phyloP scores from a whole-genome alignment of 2,888 invertebrate species.

The Macrosiphum euphorbiae region DNA sequence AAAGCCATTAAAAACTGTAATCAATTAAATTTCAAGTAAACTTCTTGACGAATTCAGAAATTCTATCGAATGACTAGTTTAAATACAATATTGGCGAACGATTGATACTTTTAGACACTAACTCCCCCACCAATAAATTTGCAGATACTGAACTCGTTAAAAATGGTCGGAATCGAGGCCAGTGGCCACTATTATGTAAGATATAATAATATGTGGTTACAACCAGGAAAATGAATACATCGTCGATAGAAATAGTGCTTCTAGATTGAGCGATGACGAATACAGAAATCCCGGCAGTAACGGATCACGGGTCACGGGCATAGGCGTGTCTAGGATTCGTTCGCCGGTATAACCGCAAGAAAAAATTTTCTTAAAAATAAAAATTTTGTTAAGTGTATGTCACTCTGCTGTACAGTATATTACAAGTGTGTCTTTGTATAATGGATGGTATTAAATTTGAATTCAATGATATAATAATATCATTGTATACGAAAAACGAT shows the following conservation, averaged over 20 bases:
- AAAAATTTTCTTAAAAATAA: no score
- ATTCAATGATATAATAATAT: no score
- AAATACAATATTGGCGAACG: neutral
- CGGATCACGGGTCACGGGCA: neutral
- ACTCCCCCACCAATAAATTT: neutral
- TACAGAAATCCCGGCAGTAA: neutral
- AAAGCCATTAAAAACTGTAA: neutral
- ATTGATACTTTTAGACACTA: neutral
- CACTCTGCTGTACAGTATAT: no score
- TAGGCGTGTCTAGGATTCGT: no score
- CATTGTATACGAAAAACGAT: no score
- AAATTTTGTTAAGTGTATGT: no score
- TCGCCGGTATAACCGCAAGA: no score
- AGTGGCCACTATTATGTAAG: neutral
- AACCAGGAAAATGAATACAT: neutral
- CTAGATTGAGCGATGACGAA: neutral
- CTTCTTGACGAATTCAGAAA: neutral
- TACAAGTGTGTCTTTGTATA: no score
- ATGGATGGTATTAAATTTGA: no score
- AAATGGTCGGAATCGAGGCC: neutral
- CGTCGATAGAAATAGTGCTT: neutral
- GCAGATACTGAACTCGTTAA: neutral
- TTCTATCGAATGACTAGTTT: neutral
- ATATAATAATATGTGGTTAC: neutral
- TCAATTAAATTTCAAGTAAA: neutral